Evolutionary conservation across 2,888 invertebrate species (phyloP), one percentile per base, ranked within the genome.

Genomic region (Cyclophora albipunctata): DNA sequence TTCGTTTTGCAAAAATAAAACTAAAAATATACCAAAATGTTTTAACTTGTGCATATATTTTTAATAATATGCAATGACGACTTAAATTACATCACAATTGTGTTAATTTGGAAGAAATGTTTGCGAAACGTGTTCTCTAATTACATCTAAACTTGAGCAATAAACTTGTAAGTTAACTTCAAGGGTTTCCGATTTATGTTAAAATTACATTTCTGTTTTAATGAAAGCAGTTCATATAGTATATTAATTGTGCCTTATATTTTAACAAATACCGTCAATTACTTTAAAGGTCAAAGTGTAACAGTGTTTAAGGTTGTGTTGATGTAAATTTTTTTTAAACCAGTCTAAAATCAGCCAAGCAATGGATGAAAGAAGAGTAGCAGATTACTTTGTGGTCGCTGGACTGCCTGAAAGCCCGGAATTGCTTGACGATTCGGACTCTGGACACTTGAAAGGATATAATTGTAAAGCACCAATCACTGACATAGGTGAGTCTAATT

Each of bases 331-430:
- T 37, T 37, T 37, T 37, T 37, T 5, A 37, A 37, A 37, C 5
- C 37, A 37, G 5, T 37, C 37, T 37, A 64, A 54, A 57, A 62
- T 65, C 55, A 62, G 59, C 55, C 60, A 50, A 84, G 62, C 20
- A 62, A 96, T 96, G 96, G 96, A 96, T 75, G 96, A 96, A 69
- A 91, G 93, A 73, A 91, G 94, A 81, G 96, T 98, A 58, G 98
- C 97, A 34, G 99, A 99, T 90, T 99, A 99, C 87, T 99, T 99
- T 90, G 98, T 99, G 62, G 96, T 99, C 56, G 98, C 98, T 73
- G 99, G 99, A 35, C 90, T 98, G 77, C 95, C 97, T 7, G 94
- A 95, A 57, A 91, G 93, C 71, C 93, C 94, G 35, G 92, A 94
- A 71, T 89, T 93, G 52, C 88, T 95, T 48, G 94, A 95, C 73